A percentile compares a stretch with the other conserved stretches of the same genome.
These are phyloP conservation scores for Heliocidaris tuberculata DNA, from an alignment of 35 echinoderm and acorn worm species.

Conservation along the genomic window DNA sequence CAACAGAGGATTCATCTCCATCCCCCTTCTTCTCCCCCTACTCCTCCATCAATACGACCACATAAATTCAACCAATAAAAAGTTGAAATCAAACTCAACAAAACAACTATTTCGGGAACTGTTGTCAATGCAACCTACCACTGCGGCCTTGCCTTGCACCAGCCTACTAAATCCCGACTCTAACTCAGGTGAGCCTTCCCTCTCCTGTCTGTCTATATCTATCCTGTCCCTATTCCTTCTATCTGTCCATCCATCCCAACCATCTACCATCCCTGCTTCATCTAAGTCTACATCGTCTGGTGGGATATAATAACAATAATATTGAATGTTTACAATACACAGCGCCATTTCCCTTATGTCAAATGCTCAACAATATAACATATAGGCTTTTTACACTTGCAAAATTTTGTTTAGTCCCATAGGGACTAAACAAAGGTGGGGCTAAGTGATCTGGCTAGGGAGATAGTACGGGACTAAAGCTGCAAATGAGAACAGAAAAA, in stretches of 20 bases:
- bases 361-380: too few species aligned
- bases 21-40: too few species aligned
- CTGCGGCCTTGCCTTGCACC: not conserved
- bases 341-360: too few species aligned
- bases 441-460: too few species aligned
- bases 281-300: not conserved
- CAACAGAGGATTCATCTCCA: too few species aligned
- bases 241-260: not conserved
- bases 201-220: constrained; percentile 19
- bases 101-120: not conserved
- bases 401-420: too few species aligned
- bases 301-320: not conserved
- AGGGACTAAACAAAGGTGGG: too few species aligned
- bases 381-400: too few species aligned
- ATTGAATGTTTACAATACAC: too few species aligned
- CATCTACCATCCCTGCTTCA: not conserved
- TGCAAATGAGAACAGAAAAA: too few species aligned
- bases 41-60: too few species aligned
- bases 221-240: not conserved
- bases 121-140: constrained; percentile 1
- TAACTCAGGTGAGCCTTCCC: constrained; percentile 33
- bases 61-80: not conserved
- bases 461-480: too few species aligned
- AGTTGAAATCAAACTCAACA: not conserved
- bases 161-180: constrained; percentile 29